Conservation (phyloP, 2,888 invertebrate species). For the Xiphydria camelus region DNA sequence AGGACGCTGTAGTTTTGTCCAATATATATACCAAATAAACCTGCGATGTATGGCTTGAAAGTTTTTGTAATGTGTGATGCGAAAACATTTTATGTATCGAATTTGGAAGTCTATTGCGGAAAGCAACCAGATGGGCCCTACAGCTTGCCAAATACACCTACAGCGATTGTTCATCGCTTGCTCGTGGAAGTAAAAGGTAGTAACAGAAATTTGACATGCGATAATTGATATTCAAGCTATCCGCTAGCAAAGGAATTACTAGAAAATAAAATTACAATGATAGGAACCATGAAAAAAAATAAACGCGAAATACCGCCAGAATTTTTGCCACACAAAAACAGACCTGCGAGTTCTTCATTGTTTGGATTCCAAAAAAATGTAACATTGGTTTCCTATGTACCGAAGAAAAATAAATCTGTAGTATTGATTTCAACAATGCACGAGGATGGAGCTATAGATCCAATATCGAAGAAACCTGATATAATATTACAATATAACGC, state of each 20-base stretch:
- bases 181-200: conserved; percentile 22
- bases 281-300: conserved; percentile 37
- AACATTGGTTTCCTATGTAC: conserved; percentile 37
- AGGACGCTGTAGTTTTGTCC: conserved; percentile 20
- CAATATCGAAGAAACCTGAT: conserved; percentile 29
- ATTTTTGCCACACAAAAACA: conserved; percentile 30
- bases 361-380: conserved; percentile 36
- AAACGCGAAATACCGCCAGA: conserved; percentile 38
- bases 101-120: conserved; percentile 31
- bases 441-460: conserved; percentile 23
- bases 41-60: no score
- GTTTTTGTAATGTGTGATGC: no score
- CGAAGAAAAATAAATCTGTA: no score
- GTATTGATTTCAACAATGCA: conserved; percentile 35
- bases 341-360: conserved; percentile 25
- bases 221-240: conserved; percentile 31
- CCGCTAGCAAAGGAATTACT: conserved; percentile 23
- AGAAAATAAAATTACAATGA: conserved; percentile 23
- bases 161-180: conserved; percentile 25
- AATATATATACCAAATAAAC: conserved; percentile 15
- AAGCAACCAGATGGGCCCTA: conserved; percentile 28
- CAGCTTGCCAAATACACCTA: conserved; percentile 19
- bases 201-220: conserved; percentile 31
- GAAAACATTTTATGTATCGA: no score
- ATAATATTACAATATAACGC: conserved; percentile 34